Conservation (phyloP, 1,140 invertebrate genomes). For the Scaptomyza graminum region DNA sequence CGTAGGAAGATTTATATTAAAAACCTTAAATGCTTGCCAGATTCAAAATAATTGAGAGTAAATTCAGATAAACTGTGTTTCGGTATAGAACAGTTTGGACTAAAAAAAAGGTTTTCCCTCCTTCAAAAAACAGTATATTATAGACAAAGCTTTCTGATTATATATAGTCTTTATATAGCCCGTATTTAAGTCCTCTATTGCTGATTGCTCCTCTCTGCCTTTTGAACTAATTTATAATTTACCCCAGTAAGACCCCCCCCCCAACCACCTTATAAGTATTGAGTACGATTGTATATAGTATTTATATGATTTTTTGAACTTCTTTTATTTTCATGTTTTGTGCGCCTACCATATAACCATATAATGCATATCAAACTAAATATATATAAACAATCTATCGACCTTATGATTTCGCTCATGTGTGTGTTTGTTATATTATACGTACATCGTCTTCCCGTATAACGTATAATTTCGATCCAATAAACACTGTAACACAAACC, state of each 20-base stretch:
- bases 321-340: conserved; percentile 80
- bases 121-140: background rate
- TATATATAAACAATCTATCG: conserved; percentile 45
- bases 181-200: background rate
- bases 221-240: conserved; percentile 33
- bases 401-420: conserved; percentile 77
- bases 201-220: background rate
- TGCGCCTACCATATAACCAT: conserved; percentile 63
- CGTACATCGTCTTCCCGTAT: conserved; percentile 61
- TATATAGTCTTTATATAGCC: too few species aligned
- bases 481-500: conserved; percentile 38
- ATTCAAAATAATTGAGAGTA: too few species aligned
- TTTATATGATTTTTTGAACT: conserved; percentile 57
- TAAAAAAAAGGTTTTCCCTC: too few species aligned
- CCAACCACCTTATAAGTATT: conserved; percentile 13
- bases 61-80: too few species aligned
- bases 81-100: too few species aligned
- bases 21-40: too few species aligned
- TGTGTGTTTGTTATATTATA: conserved; percentile 45
- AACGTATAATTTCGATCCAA: conserved; percentile 66
- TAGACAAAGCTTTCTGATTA: background rate
- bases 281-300: conserved; percentile 53
- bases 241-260: conserved; percentile 20
- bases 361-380: conserved; percentile 43
- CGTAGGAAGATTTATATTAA: background rate